Evolutionary conservation across 2,113 vertebrate species (phyloP).

Genomic region (Girardinichthys multiradiatus): DNA sequence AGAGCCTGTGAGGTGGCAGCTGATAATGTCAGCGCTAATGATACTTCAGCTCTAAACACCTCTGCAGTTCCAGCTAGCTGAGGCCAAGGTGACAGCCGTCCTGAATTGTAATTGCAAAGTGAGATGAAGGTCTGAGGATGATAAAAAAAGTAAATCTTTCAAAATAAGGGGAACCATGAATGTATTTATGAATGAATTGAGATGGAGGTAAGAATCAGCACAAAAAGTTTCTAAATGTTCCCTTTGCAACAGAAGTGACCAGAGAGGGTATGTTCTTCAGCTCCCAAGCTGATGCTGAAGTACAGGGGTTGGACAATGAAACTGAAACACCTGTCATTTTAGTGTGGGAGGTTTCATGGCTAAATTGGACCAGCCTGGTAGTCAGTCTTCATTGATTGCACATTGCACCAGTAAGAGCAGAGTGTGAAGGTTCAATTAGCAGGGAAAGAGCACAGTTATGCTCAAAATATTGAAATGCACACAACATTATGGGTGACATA

Average conservation of each 20-base stretch:
- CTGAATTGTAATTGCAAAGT: slow-evolving; percentile 41
- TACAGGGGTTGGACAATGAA: too few species aligned
- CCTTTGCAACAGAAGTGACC: slow-evolving; percentile 39
- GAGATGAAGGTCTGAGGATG: slow-evolving; percentile 18
- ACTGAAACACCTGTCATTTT: too few species aligned
- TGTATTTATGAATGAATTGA: slow-evolving; percentile 61
- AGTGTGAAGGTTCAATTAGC: too few species aligned
- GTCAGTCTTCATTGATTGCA: too few species aligned
- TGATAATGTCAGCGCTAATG: slow-evolving; percentile 80
- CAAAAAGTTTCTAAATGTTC: slow-evolving; percentile 20
- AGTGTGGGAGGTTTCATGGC: too few species aligned
- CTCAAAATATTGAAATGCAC: too few species aligned
- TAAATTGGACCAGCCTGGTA: too few species aligned
- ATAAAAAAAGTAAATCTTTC: background rate
- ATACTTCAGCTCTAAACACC: slow-evolving; percentile 64
- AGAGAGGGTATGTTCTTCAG: slow-evolving; percentile 38
- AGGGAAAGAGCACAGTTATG: too few species aligned
- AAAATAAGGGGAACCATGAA: slow-evolving; percentile 43
- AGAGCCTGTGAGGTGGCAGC: slow-evolving; percentile 68
- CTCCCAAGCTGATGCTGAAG: slow-evolving; percentile 36
- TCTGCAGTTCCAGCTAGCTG: slow-evolving; percentile 29
- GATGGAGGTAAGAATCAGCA: slow-evolving; percentile 34
- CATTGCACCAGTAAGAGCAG: too few species aligned
- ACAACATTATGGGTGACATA: too few species aligned
- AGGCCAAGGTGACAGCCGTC: slow-evolving; percentile 30